phyloP scores from a whole-genome alignment of 2,797 vertebrate genomes.

The Enteromius treurensis region DNA sequence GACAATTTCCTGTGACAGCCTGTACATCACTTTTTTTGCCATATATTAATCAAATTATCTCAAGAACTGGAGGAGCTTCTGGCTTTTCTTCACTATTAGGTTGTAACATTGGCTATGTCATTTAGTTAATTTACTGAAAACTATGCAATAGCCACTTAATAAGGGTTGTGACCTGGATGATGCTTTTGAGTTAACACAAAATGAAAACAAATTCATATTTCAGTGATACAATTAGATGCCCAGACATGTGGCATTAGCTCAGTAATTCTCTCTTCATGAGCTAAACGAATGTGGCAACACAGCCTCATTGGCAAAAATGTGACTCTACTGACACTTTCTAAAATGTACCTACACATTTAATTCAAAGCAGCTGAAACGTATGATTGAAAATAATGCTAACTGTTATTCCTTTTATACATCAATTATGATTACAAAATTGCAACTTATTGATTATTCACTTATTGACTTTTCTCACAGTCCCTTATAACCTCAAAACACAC shows the following conservation, averaged over 20 bases:
- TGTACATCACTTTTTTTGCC: constrained; percentile 32
- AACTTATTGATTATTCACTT: not conserved
- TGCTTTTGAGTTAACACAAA: constrained; percentile 15
- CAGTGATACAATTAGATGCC: constrained; percentile 45
- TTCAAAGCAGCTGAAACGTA: not conserved
- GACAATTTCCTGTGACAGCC: constrained; percentile 25
- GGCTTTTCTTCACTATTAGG: constrained; percentile 15
- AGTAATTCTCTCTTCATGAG: constrained; percentile 23
- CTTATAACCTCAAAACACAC: not conserved
- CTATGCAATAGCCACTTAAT: constrained; percentile 40
- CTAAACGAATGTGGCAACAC: constrained; percentile 37
- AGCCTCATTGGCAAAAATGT: not conserved
- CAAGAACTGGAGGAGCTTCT: not conserved
- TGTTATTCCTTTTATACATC: not conserved
- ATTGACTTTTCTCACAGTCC: not conserved
- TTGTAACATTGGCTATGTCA: constrained; percentile 24
- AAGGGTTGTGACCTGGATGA: constrained; percentile 19
- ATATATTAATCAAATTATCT: constrained; percentile 38
- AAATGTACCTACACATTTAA: not conserved
- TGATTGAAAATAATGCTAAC: not conserved
- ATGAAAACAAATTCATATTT: constrained; percentile 44
- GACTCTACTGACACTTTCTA: not conserved
- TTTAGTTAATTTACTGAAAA: constrained; percentile 49
- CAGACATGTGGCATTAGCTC: constrained; percentile 48
- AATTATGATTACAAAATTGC: not conserved